Evolutionary conservation across 2,797 vertebrate species (phyloP), one percentile per base, ranked within the genome.

Genomic region (Enteromius anoplus): DNA sequence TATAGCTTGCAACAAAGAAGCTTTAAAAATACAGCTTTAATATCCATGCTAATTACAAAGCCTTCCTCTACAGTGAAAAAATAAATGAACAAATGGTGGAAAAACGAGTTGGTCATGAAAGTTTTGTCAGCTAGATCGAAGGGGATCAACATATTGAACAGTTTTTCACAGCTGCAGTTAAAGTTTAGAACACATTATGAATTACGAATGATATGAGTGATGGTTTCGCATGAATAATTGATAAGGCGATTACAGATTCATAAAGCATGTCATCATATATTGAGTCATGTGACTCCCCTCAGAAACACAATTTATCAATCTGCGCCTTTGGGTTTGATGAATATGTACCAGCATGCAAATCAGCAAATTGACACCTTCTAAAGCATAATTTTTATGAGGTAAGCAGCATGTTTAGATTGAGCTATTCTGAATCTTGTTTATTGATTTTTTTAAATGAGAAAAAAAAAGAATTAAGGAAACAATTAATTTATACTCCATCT

Each of bases 11-110:
- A 82, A 72, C 86, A 85, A 77, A 80, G 32, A 51, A 51, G 37
- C 23, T 55, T 65, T 55, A 47, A 79, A 87, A 84, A 82, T 71
- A 80, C 79, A 77, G 66, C 82, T 88, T 89, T 89, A 88, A 88
- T 87, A 90, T 86, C 79, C 85, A 86, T 86, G 85, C 73, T 87
- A 84, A 88, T 89, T 75, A 70, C 80, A 42, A 80, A 71, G 55
- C 66, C 78, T 75, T 81, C 75, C 80, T 84, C 71, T 75, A 76
- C 49, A 73, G 65, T 64, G n/a, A 47, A 45, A 45, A 69, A 62
- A 19, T 65, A 49, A 69, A 71, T n/a, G 47, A 85, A 83, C 65
- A 51, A 75, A 81, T 64, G 49, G 73, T 42, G 47, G 81, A 71
- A 83, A 26, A 77, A 81, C 55, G 26, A 19, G 53, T 37, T 9